Base-by-base conservation (phyloP, 2,888 invertebrate species). In the Brachynemurus nebulosus region DNA sequence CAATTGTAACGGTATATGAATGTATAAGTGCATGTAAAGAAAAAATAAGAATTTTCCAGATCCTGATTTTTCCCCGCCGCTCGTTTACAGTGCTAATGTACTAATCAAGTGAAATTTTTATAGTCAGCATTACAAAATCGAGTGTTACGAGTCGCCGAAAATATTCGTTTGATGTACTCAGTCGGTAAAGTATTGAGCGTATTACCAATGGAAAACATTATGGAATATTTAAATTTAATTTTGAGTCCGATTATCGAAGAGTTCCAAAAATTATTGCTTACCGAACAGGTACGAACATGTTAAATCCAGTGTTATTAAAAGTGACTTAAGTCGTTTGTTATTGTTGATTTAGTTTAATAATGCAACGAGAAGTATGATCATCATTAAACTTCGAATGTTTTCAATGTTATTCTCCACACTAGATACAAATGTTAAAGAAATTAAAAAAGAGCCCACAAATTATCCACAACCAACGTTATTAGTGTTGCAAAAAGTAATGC, bases 131-230 rank as follows among this genome's bases (percentile, higher is more conserved):
- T 82, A 7, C 63, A 67, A 14, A 68, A 67, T 33, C 72, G 75
- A 1, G 63, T 67, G 20, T 66, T 78, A 43, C 75, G 78, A 59
- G 69, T 76, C 42, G 72, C 76, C 0, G 86, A 86, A 57, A 72
- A 75, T 45, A 69, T 79, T 40, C 71, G 86, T 37, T 62, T 88
- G 14, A 85, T 86, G 81, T 80, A 74, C 51, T 79, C 80, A 42
- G 71, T 86, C 44, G 86, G 86, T 6, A 76, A 78, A 56, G 69
- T 85, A 4, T 64, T 86, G 51, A 80, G 84, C 47, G 68, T 80
- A 12, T 62, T 85, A 46, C 71, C 78, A 1, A 59, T 70, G 1
- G 70, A 72, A 9, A 71, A 71, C 50, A 78, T 82, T 49, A 71
- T 85, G 62, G 67, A 69, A 45, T 80, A 80, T 57, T 65, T 88